phyloP scores from a whole-genome alignment of 2,113 vertebrate species.

The Albula glossodonta region DNA sequence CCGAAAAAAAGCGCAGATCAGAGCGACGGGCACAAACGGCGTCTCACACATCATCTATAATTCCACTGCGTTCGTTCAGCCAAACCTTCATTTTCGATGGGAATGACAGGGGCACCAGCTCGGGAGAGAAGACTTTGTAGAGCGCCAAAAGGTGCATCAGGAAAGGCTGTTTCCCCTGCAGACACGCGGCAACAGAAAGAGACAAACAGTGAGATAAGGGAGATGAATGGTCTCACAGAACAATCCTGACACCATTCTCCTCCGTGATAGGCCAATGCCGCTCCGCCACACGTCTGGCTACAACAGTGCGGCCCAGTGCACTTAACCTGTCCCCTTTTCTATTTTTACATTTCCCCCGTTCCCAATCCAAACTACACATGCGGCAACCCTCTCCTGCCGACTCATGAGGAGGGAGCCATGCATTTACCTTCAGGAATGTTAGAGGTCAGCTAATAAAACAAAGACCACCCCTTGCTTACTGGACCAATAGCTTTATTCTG shows the following conservation, averaged over 20 bases:
- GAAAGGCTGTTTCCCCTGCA: slow-evolving; percentile 78
- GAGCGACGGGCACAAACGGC: no score
- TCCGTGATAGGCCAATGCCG: no score
- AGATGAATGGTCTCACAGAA: background rate
- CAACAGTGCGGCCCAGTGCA: no score
- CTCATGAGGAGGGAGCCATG: no score
- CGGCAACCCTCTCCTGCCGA: no score
- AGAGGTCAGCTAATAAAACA: background rate
- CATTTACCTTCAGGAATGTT: background rate
- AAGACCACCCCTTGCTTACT: background rate
- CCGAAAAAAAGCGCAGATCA: background rate
- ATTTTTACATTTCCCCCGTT: no score
- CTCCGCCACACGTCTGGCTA: no score
- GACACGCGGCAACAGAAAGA: background rate
- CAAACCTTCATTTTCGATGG: slow-evolving; percentile 78
- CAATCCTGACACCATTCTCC: background rate
- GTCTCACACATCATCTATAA: no score
- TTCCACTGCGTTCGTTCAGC: slow-evolving; percentile 12
- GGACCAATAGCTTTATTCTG: no score
- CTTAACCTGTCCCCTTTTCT: no score
- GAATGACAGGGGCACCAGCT: slow-evolving; percentile 75
- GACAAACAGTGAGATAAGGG: slow-evolving; percentile 22
- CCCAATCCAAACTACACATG: no score
- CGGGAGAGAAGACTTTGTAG: slow-evolving; percentile 85
- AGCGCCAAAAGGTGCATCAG: slow-evolving; percentile 83